Base-by-base conservation (phyloP, 2,797 vertebrate genomes). In the Okamejei kenojei region DNA sequence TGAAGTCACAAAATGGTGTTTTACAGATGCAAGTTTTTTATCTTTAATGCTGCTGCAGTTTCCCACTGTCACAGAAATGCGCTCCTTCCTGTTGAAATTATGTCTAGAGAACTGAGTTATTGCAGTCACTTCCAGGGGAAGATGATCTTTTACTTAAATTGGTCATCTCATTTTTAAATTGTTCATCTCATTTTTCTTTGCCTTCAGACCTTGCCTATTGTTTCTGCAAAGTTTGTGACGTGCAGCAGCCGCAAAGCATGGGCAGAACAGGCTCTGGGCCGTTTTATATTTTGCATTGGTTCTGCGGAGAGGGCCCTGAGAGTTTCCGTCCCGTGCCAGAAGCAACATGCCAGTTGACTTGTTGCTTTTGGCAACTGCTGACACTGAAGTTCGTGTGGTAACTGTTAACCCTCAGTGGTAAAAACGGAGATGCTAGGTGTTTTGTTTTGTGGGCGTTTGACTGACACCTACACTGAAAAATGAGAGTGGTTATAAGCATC, bases 91-190 rank as follows among this genome's bases (percentile, higher is more conserved):
- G 63, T 68, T 88, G 63, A 86, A 32, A 32, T 7, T 7, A 68
- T 63, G 7, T 63, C n/a, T 21, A 88, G 84, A 8, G 17, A 88
- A 63, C 11, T n/a, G 58, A 68, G 84, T 65, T 88, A 65, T 35
- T 63, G n/a, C 1, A 65, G n/a, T 68, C 1, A 35, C 84, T 88
- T 88, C 29, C 29, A 88, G n/a, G 19, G 7, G n/a, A 88, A 88
- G n/a, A 68, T 21, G 6, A 35, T 68, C 2, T 23, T 2, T 21
- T 21, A 21, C 7, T 21, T 11, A 61, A 84, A 84, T 35, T 68
- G n/a, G n/a, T 88, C 32, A 88, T 88, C 26, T n/a, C 19, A 86
- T 88, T 58, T 82, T 82, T 11, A 58, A 82, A 82, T 32, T 68
- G n/a, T 15, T 88, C n/a, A 88, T 88, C 26, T n/a, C 9, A 88